phyloP scores from a whole-genome alignment of 2,888 invertebrate species.

The Liposcelis brunnea region DNA sequence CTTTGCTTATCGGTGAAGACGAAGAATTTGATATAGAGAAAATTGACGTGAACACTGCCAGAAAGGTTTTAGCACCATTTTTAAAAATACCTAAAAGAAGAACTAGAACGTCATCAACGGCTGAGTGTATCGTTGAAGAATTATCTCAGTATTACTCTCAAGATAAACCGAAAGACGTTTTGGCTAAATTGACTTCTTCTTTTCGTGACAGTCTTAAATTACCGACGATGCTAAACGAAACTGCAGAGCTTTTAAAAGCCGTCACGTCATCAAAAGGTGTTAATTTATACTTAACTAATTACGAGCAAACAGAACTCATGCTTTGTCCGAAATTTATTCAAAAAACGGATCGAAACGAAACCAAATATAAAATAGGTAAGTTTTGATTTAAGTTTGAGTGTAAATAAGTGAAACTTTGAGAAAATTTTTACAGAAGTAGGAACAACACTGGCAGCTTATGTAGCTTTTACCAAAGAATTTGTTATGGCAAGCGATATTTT shows the following conservation, averaged over 20 bases:
- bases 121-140: too few species aligned
- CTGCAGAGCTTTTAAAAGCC: slow-evolving; percentile 36
- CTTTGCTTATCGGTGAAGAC: too few species aligned
- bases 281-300: slow-evolving; percentile 7
- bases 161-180: slow-evolving; percentile 24
- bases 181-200: slow-evolving; percentile 27
- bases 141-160: slow-evolving; percentile 19
- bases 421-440: slow-evolving; percentile 25
- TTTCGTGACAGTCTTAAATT: slow-evolving; percentile 38
- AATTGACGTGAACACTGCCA: too few species aligned
- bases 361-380: background rate
- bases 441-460: slow-evolving; percentile 37
- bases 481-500: slow-evolving; percentile 36
- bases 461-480: slow-evolving; percentile 35
- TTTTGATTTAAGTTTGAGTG: background rate
- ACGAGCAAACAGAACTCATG: slow-evolving; percentile 2
- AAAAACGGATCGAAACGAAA: background rate
- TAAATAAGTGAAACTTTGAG: background rate
- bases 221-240: slow-evolving; percentile 36
- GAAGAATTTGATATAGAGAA: too few species aligned
- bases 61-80: too few species aligned
- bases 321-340: background rate
- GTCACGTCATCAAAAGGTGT: slow-evolving; percentile 37
- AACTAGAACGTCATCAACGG: too few species aligned
- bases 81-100: too few species aligned